Percentiles rank a stretch among this genome's conserved stretches.
These are phyloP conservation scores for Galendromus occidentalis DNA, from an alignment of 1,140 invertebrate genomes.

Conservation along the genomic window DNA sequence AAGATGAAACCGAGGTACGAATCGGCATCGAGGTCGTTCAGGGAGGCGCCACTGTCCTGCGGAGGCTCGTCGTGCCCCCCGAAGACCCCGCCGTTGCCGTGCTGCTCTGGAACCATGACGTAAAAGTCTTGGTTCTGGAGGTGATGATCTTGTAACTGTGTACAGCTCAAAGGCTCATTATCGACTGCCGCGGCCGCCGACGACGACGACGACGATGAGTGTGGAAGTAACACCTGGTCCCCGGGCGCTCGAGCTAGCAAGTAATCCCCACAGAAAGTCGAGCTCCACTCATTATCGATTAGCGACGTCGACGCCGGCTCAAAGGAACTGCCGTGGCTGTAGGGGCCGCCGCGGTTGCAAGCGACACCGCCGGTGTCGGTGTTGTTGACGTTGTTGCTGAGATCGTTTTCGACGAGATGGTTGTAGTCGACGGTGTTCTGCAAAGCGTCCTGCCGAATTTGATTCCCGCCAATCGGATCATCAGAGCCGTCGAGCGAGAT, in stretches of 20 bases:
- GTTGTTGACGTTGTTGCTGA: not conserved
- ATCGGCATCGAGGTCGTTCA: not conserved
- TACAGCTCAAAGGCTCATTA: constrained; percentile 1
- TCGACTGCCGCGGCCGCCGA: no score
- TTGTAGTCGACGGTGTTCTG: not conserved
- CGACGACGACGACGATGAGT: no score
- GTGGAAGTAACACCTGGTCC: not conserved
- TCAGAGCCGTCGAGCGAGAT: constrained; percentile 2
- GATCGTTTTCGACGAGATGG: not conserved
- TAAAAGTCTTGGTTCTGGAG: no score
- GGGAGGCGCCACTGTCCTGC: not conserved
- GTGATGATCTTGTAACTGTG: not conserved
- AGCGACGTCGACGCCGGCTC: no score
- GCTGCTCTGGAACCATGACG: constrained; percentile 3
- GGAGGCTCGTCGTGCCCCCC: not conserved
- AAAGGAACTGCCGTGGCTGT: no score
- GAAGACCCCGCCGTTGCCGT: not conserved
- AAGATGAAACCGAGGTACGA: not conserved
- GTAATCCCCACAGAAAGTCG: constrained; percentile 1
- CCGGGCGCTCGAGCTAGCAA: not conserved
- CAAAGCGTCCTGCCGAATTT: not conserved
- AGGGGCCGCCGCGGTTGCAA: not conserved
- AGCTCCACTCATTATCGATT: not conserved
- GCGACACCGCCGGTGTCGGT: not conserved
- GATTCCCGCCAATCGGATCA: not conserved